These are phyloP conservation scores for Troides helena DNA, from an alignment of 2,888 invertebrate species.

Conservation along the genomic window DNA sequence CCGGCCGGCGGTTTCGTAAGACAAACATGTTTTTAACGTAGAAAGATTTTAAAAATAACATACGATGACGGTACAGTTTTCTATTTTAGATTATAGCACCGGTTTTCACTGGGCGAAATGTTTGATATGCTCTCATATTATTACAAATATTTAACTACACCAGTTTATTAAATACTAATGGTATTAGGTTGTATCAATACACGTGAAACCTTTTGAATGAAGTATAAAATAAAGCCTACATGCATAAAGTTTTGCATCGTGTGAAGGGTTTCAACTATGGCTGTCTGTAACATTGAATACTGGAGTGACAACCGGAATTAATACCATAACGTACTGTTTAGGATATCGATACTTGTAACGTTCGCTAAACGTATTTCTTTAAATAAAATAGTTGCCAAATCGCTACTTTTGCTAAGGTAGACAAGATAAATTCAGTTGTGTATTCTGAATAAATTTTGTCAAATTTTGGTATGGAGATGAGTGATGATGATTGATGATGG, in stretches of 20 bases:
- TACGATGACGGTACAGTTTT: slow-evolving; percentile 23
- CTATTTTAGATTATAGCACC: slow-evolving; percentile 17
- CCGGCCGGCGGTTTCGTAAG: slow-evolving; percentile 26
- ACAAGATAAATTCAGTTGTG: neutral
- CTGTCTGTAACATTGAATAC: neutral
- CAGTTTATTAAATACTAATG: neutral
- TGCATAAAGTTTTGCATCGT: neutral
- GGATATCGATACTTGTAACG: neutral
- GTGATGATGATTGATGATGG: no score
- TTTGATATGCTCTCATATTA: neutral
- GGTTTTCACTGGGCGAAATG: slow-evolving; percentile 13
- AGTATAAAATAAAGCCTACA: neutral
- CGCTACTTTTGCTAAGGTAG: neutral
- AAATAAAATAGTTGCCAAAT: neutral
- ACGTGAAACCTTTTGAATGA: neutral
- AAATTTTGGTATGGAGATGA: neutral
- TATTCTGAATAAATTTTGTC: neutral
- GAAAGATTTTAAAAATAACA: slow-evolving; percentile 25
- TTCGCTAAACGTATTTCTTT: neutral
- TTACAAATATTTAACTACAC: neutral
- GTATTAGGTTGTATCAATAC: neutral
- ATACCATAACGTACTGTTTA: neutral
- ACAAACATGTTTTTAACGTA: slow-evolving; percentile 28
- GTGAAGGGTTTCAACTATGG: neutral
- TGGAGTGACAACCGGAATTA: neutral